Evolutionary conservation across 35 echinoderm and acorn worm species (phyloP).

Genomic region (Ophioderma brevispina): DNA sequence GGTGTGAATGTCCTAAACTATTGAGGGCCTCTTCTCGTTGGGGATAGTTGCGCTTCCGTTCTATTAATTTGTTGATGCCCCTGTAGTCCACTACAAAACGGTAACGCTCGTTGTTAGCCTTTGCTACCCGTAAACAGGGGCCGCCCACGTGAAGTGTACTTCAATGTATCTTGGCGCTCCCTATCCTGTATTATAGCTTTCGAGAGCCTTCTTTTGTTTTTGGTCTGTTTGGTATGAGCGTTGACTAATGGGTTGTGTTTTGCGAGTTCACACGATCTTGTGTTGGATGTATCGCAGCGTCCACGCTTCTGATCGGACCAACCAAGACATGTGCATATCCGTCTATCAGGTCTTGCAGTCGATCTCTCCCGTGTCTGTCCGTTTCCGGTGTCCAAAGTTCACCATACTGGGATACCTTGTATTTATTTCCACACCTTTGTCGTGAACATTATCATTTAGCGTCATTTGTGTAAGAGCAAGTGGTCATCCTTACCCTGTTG

Average conservation of each 20-base stretch:
- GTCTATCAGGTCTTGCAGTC: background rate
- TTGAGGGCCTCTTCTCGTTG: constrained; percentile 8
- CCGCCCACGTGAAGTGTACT: background rate
- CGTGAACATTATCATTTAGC: too few species aligned
- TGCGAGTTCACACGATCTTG: background rate
- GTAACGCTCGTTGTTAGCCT: background rate
- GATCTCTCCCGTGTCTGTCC: background rate
- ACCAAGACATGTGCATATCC: background rate
- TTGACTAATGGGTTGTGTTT: background rate
- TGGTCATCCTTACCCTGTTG: too few species aligned
- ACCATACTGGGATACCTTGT: background rate
- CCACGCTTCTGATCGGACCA: background rate
- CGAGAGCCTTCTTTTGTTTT: background rate
- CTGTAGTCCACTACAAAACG: constrained; percentile 36
- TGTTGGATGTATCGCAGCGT: background rate
- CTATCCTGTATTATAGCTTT: background rate
- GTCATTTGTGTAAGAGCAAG: too few species aligned
- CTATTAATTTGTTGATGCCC: constrained; percentile 28
- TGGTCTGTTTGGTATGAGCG: background rate
- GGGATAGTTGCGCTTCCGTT: background rate
- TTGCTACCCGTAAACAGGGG: background rate
- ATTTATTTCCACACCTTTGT: too few species aligned
- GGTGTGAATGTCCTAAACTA: background rate
- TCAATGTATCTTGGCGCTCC: background rate
- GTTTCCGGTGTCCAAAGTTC: background rate